A percentile compares a stretch with the other conserved stretches of the same genome.
Evolutionary conservation across 2,888 invertebrate genomes (phyloP).

Genomic region (Magallana nippona): DNA sequence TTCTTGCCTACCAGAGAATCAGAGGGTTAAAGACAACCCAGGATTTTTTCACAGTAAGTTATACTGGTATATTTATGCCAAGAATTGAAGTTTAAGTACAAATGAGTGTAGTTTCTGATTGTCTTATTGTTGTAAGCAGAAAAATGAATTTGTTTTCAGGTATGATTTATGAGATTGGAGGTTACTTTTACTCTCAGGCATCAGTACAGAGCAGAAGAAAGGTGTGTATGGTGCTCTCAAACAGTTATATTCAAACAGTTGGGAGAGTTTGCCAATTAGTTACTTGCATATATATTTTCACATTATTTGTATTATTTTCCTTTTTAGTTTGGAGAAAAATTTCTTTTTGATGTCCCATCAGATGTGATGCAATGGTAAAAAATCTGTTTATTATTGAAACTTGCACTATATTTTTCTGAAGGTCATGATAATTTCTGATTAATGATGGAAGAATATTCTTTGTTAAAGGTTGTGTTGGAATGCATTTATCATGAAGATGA

Average conservation of each 20-base stretch:
- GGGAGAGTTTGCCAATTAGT: too few species aligned
- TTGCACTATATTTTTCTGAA: not conserved
- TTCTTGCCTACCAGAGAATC: conserved; percentile 50
- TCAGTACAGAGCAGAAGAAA: not conserved
- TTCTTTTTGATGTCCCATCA: conserved; percentile 7
- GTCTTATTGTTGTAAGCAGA: not conserved
- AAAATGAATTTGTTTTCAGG: not conserved
- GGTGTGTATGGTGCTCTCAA: not conserved
- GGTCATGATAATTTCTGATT: too few species aligned
- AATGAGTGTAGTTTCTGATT: not conserved
- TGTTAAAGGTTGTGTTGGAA: conserved; percentile 13
- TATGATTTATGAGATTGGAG: conserved; percentile 1
- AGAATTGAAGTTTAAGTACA: not conserved
- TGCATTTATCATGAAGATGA: conserved; percentile 9
- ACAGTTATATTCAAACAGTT: too few species aligned
- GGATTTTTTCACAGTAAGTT: conserved; percentile 42
- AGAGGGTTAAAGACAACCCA: conserved; percentile 39
- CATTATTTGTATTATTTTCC: not conserved
- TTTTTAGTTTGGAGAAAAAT: not conserved
- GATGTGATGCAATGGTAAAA: conserved; percentile 4
- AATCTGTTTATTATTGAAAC: not conserved
- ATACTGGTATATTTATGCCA: not conserved
- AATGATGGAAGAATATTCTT: too few species aligned
- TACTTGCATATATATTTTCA: too few species aligned
- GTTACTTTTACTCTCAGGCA: conserved; percentile 2